A percentile compares a stretch with the other conserved stretches of the same genome.
phyloP scores from a whole-genome alignment of 2,888 invertebrate species.

The Romanomermis culicivorax region DNA sequence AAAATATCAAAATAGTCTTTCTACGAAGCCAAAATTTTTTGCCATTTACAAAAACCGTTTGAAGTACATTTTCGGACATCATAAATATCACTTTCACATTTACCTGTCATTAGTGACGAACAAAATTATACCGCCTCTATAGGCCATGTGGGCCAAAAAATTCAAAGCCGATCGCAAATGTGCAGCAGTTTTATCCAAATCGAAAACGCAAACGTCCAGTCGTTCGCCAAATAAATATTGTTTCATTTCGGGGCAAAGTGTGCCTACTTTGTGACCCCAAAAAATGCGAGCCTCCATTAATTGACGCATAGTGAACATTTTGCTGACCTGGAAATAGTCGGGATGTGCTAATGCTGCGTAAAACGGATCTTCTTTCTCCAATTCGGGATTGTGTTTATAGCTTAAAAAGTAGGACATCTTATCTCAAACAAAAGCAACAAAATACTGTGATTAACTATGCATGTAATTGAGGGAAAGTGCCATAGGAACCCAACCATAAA shows the following conservation, averaged over 20 bases:
- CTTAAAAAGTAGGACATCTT: too few relatives aligned
- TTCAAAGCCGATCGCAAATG: slow-evolving; percentile 69
- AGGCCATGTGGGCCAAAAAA: slow-evolving; percentile 74
- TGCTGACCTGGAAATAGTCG: slow-evolving; percentile 4
- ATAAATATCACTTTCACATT: not conserved
- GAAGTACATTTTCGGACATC: too few relatives aligned
- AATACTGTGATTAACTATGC: too few relatives aligned
- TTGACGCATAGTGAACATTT: slow-evolving; percentile 65
- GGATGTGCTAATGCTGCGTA: not conserved
- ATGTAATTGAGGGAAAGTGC: too few relatives aligned
- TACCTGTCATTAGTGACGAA: slow-evolving; percentile 51
- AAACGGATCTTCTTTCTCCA: not conserved
- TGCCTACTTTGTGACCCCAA: slow-evolving; percentile 74
- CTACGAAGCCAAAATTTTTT: too few relatives aligned
- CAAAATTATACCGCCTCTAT: slow-evolving; percentile 57
- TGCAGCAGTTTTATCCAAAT: slow-evolving; percentile 69
- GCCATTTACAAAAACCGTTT: too few relatives aligned
- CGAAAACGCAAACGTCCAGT: slow-evolving; percentile 65
- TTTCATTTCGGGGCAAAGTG: slow-evolving; percentile 64
- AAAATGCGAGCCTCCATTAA: slow-evolving; percentile 75
- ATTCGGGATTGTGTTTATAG: not conserved
- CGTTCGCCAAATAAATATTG: slow-evolving; percentile 77
- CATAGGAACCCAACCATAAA: too few relatives aligned
- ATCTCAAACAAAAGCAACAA: too few relatives aligned
- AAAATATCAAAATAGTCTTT: too few relatives aligned